Base-by-base conservation (phyloP, 2,797 vertebrate species). In the Rhinogobio ventralis region DNA sequence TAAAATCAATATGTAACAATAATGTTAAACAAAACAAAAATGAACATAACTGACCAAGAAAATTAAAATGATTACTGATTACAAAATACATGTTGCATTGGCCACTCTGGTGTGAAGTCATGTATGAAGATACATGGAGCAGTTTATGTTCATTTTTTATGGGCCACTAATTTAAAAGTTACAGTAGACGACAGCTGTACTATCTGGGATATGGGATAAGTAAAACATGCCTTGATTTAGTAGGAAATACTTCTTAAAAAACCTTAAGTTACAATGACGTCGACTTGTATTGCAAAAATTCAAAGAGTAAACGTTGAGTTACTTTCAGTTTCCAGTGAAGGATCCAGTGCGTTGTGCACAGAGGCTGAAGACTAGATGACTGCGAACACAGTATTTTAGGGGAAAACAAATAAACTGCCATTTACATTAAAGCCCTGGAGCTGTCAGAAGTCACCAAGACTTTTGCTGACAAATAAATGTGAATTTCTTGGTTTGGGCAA, bases 1-100 rank as follows among this genome's bases (percentile, higher is more conserved):
- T 30, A 19, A 57, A 81, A 72, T 81, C 30, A 55, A 69, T 81
- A 25, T 36, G 51, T 23, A 55, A 55, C 49, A 25, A 66, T 9
- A 53, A 53, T 42, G 67, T 28, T 49, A 19, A 49, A 19, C 25
- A 72, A 28, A 46, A 72, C n/a, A 17, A 13, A 76, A 15, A n/a
- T n/a, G 0, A 10, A n/a, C 55, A 57, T n/a, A 57, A 57, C 20
- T 57, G 23, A n/a, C 23, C 53, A 57, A 57, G 53, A 10, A n/a
- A 57, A 57, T 57, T n/a, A 1, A n/a, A 57, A 57, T n/a, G 20
- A n/a, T 7, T 23, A 23, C 7, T 1, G 7, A 39, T 8, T 39
- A 39, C 19, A 39, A 39, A 1, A 39, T 36, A 36, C 19, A 23
- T 45, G 25, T 72, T 53, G 19, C 36, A 57, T 71, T 81, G 25